Percentiles rank a stretch among this genome's conserved stretches.
Conservation (phyloP, 2,797 vertebrate species). For the Cynopterus sphinx region DNA sequence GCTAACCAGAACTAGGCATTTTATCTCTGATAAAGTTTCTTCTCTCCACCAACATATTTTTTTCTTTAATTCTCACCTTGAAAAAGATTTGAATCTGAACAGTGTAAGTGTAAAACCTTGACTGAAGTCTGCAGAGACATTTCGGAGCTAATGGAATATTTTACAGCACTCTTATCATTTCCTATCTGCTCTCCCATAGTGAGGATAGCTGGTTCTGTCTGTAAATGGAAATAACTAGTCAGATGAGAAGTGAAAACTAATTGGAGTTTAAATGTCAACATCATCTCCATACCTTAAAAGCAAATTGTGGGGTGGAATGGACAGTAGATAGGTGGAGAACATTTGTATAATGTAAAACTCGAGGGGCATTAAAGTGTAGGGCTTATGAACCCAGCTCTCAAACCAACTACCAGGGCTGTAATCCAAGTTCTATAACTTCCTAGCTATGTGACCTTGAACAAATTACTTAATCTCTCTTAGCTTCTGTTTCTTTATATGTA, state of each 20-base stretch:
- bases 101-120: neutral
- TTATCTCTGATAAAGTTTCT: neutral
- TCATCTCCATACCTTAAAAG: neutral
- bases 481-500: neutral
- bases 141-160: neutral
- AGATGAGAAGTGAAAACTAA: neutral
- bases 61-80: neutral
- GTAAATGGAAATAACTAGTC: neutral
- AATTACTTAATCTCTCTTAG: neutral
- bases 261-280: neutral
- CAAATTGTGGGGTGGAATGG: neutral
- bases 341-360: neutral
- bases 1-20: neutral
- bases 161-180: neutral
- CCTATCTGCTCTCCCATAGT: neutral
- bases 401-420: neutral
- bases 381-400: neutral
- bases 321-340: neutral
- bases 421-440: neutral
- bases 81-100: neutral
- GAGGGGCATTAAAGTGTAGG: neutral
- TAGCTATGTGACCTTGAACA: neutral
- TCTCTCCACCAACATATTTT: neutral
- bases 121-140: neutral
- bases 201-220: neutral